phyloP scores from a whole-genome alignment of 2,113 vertebrate species.

The Chloropsis hardwickii region DNA sequence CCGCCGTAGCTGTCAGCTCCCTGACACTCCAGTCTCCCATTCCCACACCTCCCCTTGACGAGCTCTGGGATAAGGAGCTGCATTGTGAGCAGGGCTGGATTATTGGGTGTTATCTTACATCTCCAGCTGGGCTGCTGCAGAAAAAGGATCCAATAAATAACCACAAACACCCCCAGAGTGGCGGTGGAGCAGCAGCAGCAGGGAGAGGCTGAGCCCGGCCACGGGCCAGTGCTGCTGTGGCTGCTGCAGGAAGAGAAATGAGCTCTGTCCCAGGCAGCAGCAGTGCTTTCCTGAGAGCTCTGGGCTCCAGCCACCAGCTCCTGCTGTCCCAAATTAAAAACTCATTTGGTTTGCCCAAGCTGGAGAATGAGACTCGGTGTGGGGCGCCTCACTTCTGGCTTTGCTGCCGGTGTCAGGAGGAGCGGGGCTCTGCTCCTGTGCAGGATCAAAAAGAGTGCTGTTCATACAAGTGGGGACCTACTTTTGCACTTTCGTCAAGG shows the following conservation, averaged over 20 bases:
- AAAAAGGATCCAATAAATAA: background rate
- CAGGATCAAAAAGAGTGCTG: background rate
- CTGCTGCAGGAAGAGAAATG: background rate
- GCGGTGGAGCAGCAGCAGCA: background rate
- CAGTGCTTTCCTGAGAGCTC: background rate
- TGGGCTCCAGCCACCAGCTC: background rate
- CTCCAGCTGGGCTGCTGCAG: conserved; percentile 22
- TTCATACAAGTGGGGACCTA: fast-evolving
- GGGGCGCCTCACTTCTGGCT: background rate
- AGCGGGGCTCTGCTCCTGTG: fast-evolving
- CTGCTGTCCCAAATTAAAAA: background rate
- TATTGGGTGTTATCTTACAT: background rate
- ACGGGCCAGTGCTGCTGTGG: fast-evolving
- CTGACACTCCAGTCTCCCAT: background rate
- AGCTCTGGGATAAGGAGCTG: background rate
- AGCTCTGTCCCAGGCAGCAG: background rate
- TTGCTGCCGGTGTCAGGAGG: background rate
- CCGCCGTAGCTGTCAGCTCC: background rate
- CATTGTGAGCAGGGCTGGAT: background rate
- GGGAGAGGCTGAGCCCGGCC: background rate
- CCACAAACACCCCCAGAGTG: fast-evolving
- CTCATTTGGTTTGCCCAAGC: background rate
- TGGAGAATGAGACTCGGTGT: fast-evolving
- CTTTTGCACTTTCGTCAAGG: background rate
- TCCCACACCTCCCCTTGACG: background rate